Percentiles rank a stretch among this genome's conserved stretches.
Evolutionary conservation across 1,140 invertebrate species (phyloP).

Genomic region (Cydia fagiglandana): DNA sequence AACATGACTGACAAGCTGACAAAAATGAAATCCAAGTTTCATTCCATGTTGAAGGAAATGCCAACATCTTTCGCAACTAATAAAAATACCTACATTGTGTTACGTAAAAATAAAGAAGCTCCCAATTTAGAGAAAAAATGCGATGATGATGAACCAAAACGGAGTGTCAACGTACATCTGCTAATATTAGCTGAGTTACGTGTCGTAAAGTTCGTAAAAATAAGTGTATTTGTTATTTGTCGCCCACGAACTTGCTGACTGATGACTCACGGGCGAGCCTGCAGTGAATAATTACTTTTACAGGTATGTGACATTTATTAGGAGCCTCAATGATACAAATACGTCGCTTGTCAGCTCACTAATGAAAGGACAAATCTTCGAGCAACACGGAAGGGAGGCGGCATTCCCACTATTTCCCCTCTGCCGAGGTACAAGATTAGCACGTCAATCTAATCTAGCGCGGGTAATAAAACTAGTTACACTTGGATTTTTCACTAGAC

Average conservation of each 20-base stretch:
- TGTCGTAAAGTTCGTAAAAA: conserved; percentile 57
- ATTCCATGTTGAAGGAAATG: conserved; percentile 4
- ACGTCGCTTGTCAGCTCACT: conserved; percentile 1
- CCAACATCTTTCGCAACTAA: background rate
- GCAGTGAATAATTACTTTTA: conserved; percentile 51
- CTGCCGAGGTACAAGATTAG: too few species aligned
- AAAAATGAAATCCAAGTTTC: background rate
- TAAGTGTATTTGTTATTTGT: conserved; percentile 55
- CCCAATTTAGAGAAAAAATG: conserved; percentile 24
- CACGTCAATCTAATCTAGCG: too few species aligned
- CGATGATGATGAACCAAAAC: conserved; percentile 26
- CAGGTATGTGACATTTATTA: conserved; percentile 48
- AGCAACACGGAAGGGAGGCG: too few species aligned
- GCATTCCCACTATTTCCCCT: too few species aligned
- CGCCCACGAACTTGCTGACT: conserved; percentile 54
- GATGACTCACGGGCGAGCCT: conserved; percentile 52
- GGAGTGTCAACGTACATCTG: conserved; percentile 37
- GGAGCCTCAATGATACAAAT: conserved; percentile 37
- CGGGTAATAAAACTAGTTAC: too few species aligned
- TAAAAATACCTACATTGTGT: conserved; percentile 19
- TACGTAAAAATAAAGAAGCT: background rate
- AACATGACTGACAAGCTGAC: background rate
- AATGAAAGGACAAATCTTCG: conserved; percentile 12
- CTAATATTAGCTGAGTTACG: conserved; percentile 58
- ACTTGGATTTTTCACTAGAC: too few species aligned